Base-by-base conservation (phyloP, 2,113 vertebrate genomes). In the Myrmophylax atrothorax region DNA sequence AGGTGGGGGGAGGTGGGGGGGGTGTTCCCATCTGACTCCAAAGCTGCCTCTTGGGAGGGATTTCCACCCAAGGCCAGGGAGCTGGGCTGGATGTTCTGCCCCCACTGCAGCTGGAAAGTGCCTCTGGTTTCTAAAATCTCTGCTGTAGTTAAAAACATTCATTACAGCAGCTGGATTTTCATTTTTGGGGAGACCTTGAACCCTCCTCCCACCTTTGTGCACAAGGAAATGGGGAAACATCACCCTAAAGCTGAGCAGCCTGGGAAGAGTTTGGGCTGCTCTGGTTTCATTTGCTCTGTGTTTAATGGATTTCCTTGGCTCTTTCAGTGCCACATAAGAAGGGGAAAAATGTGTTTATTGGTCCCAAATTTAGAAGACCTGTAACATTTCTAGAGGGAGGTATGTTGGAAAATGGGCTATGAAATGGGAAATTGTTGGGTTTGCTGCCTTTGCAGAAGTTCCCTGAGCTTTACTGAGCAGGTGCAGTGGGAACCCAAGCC, bases 371-470 rank as follows among this genome's bases (percentile, higher is more conserved):
- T 78, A 56, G 84, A 89, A 87, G 87, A 47, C 73, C 44, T 64
- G 60, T 53, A 56, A 60, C 6, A 2, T 89, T 91, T 75, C 70
- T n/a, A 82, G 58, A 37, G 33, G 68, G 53, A 82, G 70, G 76
- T 79, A 44, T 11, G 68, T 75, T 96, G 52, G 84, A 44, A 90
- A 92, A 94, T 60, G 59, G 11, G 55, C 22, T 66, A 8, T 13
- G 74, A 79, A 91, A 84, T 64, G 53, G 64, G 60, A 47, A 79
- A 77, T 49, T 50, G 67, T 69, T 31, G 22, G 63, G 58, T 91
- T 83, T 96, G 87, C 79, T 93, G 17, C 83, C 94, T 88, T 91
- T 90, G 91, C 87, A 80, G 82, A 86, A 95, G 63, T 92, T 90
- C 85, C 90, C 85, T 90, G 42, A 28, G 67, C 78, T 94, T 88